These are phyloP conservation scores for Aegypius monachus DNA, from an alignment of 2,113 vertebrate genomes.

Conservation along the genomic window DNA sequence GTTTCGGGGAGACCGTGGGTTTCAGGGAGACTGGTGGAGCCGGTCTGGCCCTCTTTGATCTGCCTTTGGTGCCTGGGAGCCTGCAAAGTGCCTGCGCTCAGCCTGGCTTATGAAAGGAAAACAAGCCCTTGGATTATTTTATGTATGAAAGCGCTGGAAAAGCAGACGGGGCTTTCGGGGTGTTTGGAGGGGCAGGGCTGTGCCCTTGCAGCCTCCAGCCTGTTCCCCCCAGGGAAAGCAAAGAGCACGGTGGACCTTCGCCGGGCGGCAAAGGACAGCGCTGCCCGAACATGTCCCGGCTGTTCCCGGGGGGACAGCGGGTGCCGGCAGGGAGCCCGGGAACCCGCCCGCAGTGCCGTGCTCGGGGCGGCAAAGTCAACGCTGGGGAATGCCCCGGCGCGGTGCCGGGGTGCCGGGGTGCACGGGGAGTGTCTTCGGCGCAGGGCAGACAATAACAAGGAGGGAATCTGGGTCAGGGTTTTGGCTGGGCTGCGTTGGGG, in stretches of 20 bases:
- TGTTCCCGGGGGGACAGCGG: background rate
- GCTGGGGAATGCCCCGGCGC: background rate
- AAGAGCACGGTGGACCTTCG: fast-evolving
- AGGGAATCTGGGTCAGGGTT: conserved; percentile 35
- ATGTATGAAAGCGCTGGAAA: background rate
- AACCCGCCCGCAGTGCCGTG: background rate
- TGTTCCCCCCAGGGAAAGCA: fast-evolving
- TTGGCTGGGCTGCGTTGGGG: background rate
- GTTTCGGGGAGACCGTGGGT: background rate
- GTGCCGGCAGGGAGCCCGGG: background rate
- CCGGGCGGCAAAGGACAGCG: background rate
- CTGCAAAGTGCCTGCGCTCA: background rate
- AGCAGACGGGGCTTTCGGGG: background rate
- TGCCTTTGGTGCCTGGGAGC: background rate
- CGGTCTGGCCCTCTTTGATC: background rate
- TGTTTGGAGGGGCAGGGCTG: background rate
- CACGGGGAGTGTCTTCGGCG: background rate
- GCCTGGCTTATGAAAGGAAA: background rate
- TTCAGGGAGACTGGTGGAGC: background rate
- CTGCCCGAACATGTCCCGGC: background rate
- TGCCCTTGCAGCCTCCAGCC: background rate
- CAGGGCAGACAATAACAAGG: background rate
- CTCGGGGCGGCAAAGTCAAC: background rate
- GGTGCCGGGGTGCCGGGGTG: background rate
- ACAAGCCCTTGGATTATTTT: background rate